Evolutionary conservation across 2,797 vertebrate species (phyloP), one percentile per base, ranked within the genome.

Genomic region (Sphenopsis melanotis): DNA sequence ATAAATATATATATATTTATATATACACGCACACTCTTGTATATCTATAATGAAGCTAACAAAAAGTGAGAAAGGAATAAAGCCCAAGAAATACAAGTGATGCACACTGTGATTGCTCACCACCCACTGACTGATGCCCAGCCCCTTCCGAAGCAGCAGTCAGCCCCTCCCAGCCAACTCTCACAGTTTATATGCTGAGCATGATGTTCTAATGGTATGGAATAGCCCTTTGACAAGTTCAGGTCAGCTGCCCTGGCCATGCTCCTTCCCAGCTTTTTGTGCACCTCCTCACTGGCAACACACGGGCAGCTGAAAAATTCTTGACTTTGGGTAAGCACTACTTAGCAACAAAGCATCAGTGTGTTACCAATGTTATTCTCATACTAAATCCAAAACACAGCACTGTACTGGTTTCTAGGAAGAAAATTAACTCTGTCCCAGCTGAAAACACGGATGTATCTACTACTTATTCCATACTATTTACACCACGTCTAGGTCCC

Each of bases 21-120:
- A 53, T 7, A 10, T 1, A 32, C 5, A 36, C 1, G n/a, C 2
- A n/a, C 4, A n/a, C 15, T 32, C 11, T 37, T 12, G 70, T 37
- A 12, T n/a, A 39, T 23, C 37, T 29, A 16, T 30, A 64, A 30
- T 12, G 18, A 56, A 37, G n/a, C 23, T 39, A 52, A 46, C 34
- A 78, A 72, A 71, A 60, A 78, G 22, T 1, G 1, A 71, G 30
- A 83, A 26, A 90, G 39, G 34, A 59, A 47, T 53, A 78, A 65
- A 72, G 16, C 26, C 34, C 59, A 41, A 65, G 46, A 59, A 57
- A 53, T 29, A 15, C 5, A 53, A 78, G 46, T 3, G 27, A 60
- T 66, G 46, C 23, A 36, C 19, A 66, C 14, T 7, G 8, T 0
- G 1, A 15, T 11, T 72, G 41, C 16, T 79, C 60, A 66, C 16